Percentiles rank a stretch among this genome's conserved stretches.
These are phyloP conservation scores for Aphodius granarius DNA, from an alignment of 2,888 invertebrate genomes.

Conservation along the genomic window DNA sequence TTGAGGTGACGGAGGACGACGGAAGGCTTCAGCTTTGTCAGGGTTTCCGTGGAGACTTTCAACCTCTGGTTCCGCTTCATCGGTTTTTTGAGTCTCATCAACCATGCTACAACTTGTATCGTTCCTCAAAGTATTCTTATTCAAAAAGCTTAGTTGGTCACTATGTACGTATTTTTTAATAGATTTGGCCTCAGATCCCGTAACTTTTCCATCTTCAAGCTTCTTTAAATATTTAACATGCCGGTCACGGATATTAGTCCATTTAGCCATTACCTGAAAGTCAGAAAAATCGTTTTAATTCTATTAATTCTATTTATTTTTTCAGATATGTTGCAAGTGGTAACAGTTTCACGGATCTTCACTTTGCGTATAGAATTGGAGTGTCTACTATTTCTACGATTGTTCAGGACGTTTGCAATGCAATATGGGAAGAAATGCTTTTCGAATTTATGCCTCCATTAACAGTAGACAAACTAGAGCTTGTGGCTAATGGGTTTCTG, in stretches of 20 bases:
- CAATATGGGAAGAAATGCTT: background rate
- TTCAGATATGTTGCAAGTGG: too few relatives aligned
- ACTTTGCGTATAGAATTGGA: background rate
- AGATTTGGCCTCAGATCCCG: background rate
- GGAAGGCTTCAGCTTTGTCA: background rate
- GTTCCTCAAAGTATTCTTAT: background rate
- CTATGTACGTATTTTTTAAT: background rate
- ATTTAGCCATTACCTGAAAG: too few relatives aligned
- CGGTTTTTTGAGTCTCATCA: background rate
- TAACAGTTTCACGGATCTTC: background rate
- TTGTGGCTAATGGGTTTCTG: conserved; percentile 35
- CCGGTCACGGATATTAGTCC: background rate
- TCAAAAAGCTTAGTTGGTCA: conserved; percentile 1
- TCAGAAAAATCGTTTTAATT: too few relatives aligned
- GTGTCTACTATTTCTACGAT: background rate
- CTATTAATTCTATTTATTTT: too few relatives aligned
- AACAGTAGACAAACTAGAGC: conserved; percentile 29
- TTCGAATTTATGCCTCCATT: conserved; percentile 8
- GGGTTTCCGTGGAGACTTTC: background rate
- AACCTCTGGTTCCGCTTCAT: background rate
- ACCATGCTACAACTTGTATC: background rate
- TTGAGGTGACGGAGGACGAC: background rate
- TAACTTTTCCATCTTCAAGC: conserved; percentile 1
- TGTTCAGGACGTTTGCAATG: background rate
- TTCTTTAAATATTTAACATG: conserved; percentile 1